Percentiles rank a stretch among this genome's conserved stretches.
phyloP scores from a whole-genome alignment of 2,888 invertebrate genomes.

The Blera fallax region DNA sequence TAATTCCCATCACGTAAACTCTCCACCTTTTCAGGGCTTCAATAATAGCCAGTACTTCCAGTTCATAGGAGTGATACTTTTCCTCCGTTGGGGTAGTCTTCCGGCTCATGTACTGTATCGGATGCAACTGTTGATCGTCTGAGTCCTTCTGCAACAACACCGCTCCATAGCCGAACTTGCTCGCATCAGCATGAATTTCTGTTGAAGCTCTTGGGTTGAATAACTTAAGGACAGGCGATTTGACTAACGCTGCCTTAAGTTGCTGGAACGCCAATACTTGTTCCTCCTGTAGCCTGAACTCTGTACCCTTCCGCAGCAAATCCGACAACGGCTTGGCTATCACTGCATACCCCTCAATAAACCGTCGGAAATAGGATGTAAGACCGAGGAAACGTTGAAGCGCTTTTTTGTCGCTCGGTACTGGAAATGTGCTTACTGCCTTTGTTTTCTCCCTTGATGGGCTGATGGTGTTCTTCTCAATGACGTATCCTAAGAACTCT shows the following conservation, averaged over 20 bases:
- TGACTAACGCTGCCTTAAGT: background rate
- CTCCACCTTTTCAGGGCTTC: constrained; percentile 3
- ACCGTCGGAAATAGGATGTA: constrained; percentile 32
- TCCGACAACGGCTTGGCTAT: too few species aligned
- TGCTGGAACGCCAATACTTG: background rate
- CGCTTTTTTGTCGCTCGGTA: constrained; percentile 37
- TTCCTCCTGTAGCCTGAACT: too few species aligned
- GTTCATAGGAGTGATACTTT: constrained; percentile 23
- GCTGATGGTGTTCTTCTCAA: background rate
- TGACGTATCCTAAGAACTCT: too few species aligned
- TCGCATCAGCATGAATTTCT: too few species aligned
- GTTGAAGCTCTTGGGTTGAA: background rate
- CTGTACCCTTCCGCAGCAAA: background rate
- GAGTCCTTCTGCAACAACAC: constrained; percentile 74
- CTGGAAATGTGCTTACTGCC: constrained; percentile 39
- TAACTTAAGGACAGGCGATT: too few species aligned
- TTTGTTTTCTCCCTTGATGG: constrained; percentile 37
- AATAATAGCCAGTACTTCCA: background rate
- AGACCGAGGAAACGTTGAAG: constrained; percentile 57
- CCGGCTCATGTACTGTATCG: constrained; percentile 74
- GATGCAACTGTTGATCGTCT: constrained; percentile 64
- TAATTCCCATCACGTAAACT: background rate
- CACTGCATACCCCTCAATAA: background rate
- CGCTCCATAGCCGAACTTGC: constrained; percentile 75
- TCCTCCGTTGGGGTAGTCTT: constrained; percentile 69